Evolutionary conservation across 2,113 vertebrate species (phyloP).

Genomic region (Paramisgurnus dabryanus): DNA sequence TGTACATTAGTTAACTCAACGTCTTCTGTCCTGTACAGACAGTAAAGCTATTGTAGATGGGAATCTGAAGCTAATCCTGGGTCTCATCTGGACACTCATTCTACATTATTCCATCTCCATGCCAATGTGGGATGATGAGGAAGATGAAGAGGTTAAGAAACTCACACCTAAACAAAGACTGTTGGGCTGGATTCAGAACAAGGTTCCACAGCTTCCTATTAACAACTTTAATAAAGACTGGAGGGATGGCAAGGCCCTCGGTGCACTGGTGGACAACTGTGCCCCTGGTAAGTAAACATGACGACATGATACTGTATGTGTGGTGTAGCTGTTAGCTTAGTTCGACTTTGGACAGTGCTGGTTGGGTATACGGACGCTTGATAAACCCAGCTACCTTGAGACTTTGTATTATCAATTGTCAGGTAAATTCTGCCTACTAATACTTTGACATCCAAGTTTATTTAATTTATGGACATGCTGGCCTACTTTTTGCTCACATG

Average conservation of each 20-base stretch:
- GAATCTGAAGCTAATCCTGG: conserved; percentile 94
- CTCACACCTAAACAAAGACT: conserved; percentile 94
- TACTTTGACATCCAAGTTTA: no score
- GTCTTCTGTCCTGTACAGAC: conserved; percentile 71
- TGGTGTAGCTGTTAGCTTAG: background rate
- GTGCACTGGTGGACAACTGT: conserved; percentile 92
- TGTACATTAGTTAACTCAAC: background rate
- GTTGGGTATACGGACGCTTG: background rate
- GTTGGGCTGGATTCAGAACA: conserved; percentile 95
- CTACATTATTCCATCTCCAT: conserved; percentile 98
- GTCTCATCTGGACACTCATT: conserved; percentile 94
- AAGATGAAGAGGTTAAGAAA: conserved; percentile 87
- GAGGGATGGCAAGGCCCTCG: conserved; percentile 90
- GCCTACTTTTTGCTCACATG: background rate
- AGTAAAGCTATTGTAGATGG: conserved; percentile 96
- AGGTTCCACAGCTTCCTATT: conserved; percentile 92
- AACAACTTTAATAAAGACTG: conserved; percentile 93
- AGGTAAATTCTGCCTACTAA: no score
- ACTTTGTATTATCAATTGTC: no score
- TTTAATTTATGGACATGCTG: background rate
- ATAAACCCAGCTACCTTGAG: no score
- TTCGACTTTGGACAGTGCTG: conserved; percentile 4
- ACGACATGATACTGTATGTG: background rate
- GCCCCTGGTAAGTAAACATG: conserved; percentile 79
- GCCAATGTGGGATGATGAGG: conserved; percentile 98